Base-by-base conservation (phyloP, 2,113 vertebrate genomes). In the Paramisgurnus dabryanus region DNA sequence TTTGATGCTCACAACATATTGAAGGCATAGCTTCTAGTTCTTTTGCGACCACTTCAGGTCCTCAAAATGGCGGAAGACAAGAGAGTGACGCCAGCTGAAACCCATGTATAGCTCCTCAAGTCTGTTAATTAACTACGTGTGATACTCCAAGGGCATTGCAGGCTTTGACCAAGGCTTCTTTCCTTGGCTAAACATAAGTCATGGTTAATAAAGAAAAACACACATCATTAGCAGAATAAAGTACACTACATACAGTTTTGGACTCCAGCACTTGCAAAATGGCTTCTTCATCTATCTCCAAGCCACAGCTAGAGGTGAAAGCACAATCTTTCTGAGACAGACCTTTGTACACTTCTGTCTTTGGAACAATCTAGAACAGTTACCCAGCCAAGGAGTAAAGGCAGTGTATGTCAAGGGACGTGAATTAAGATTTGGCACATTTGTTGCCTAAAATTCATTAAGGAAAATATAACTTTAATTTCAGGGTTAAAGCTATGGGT, bases 31-130 rank as follows among this genome's bases (percentile, higher is more conserved):
- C n/a, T n/a, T n/a, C n/a, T n/a, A n/a, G n/a, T n/a, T n/a, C n/a
- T n/a, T n/a, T n/a, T n/a, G n/a, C n/a, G n/a, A n/a, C n/a, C n/a
- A n/a, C n/a, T n/a, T n/a, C n/a, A n/a, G n/a, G n/a, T n/a, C n/a
- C n/a, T n/a, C n/a, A n/a, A n/a, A n/a, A n/a, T n/a, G n/a, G n/a
- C n/a, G n/a, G n/a, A n/a, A n/a, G n/a, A n/a, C n/a, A n/a, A n/a
- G n/a, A n/a, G n/a, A n/a, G n/a, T n/a, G n/a, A n/a, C n/a, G n/a
- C n/a, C n/a, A n/a, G n/a, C n/a, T n/a, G n/a, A n/a, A n/a, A n/a
- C n/a, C n/a, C n/a, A n/a, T n/a, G n/a, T n/a, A n/a, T n/a, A 69
- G 67, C n/a, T 69, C 18, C 67, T 69, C 67, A 18, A 69, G 45
- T 49, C 41, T 27, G 67, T 69, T 69, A 49, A 69, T 45, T 3